These are phyloP conservation scores for Falcaria lacertinaria DNA, from an alignment of 2,888 invertebrate species.

Conservation along the genomic window DNA sequence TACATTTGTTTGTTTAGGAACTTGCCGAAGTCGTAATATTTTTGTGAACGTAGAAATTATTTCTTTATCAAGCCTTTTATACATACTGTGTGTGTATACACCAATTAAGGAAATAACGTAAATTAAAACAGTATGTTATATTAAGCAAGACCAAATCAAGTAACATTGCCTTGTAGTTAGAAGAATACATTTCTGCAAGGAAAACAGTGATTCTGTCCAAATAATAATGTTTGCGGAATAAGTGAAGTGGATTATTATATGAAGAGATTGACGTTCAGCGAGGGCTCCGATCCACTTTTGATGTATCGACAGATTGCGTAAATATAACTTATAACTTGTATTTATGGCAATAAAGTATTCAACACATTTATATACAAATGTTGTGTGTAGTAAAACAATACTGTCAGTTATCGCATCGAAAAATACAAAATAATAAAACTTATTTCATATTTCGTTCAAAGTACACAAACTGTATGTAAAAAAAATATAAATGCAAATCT, in stretches of 20 bases:
- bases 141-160: slow-evolving; percentile 36
- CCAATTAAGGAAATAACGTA: slow-evolving; percentile 10
- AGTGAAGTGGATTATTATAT: neutral
- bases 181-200: slow-evolving; percentile 41
- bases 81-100: no score
- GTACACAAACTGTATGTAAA: no score
- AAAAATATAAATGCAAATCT: no score
- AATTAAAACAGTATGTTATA: slow-evolving; percentile 29
- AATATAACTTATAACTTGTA: no score
- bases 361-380: no score
- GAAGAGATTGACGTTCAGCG: neutral
- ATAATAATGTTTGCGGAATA: neutral
- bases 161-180: slow-evolving; percentile 35
- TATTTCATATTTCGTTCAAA: no score
- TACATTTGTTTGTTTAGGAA: slow-evolving; percentile 22
- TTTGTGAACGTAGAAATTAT: slow-evolving; percentile 16
- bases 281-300: neutral
- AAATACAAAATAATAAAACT: no score
- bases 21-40: slow-evolving; percentile 9
- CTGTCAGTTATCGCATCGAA: no score
- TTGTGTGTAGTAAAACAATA: no score
- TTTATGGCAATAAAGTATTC: no score
- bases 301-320: neutral
- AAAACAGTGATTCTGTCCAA: slow-evolving; percentile 26
- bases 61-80: slow-evolving; percentile 9